Evolutionary conservation across 2,113 vertebrate species (phyloP).

Genomic region (Macrotus californicus): DNA sequence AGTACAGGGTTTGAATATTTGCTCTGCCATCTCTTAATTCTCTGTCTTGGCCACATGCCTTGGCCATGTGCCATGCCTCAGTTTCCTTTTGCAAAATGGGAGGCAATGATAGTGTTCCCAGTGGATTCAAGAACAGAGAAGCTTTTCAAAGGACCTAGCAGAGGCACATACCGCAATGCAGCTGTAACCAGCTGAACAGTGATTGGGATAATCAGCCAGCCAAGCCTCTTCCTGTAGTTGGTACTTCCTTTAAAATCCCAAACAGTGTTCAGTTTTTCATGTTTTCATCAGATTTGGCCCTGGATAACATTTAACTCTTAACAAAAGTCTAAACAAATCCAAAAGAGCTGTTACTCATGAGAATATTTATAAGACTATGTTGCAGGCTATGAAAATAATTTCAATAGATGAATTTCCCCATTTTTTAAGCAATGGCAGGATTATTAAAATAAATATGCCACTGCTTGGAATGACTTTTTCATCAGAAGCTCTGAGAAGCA

Average conservation of each 20-base stretch:
- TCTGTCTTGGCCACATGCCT: neutral
- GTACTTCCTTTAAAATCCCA: neutral
- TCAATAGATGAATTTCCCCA: accelerated
- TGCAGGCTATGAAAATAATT: neutral
- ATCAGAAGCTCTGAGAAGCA: neutral
- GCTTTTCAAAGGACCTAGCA: accelerated
- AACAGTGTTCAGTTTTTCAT: accelerated
- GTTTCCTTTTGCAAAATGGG: neutral
- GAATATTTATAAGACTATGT: neutral
- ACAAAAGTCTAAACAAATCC: neutral
- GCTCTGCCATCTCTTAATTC: neutral
- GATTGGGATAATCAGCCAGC: accelerated
- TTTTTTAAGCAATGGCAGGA: neutral
- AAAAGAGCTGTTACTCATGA: neutral
- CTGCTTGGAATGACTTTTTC: neutral
- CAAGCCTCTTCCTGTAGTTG: accelerated
- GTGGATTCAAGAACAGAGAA: neutral
- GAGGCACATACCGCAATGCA: neutral
- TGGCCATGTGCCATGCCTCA: accelerated
- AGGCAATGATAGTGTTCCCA: accelerated
- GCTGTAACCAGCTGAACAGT: accelerated
- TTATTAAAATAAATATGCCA: accelerated
- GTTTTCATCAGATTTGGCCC: neutral
- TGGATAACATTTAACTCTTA: neutral
- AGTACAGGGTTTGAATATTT: neutral